Evolutionary conservation across 2,888 invertebrate species (phyloP), one percentile per base, ranked within the genome.

Genomic region (Seladonia tumulorum): DNA sequence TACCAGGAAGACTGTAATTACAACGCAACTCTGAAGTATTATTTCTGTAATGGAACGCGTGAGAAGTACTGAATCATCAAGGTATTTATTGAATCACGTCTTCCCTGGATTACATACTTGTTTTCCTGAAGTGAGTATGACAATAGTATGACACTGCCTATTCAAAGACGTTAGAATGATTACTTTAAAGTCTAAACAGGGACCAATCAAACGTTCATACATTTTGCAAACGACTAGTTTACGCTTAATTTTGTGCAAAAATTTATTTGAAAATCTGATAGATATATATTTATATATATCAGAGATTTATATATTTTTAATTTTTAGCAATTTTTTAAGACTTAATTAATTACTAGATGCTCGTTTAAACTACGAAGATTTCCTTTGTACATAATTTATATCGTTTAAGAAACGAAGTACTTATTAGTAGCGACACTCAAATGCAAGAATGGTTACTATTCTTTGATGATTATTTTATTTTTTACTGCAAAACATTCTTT

Each of bases 1-100:
- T 90, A 97, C 98, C 93, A 96, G 98, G 91, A 98, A 98, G 95
- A 98, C 98, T 86, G 98, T 98, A 92, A 98, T 98, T 91, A 98
- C 98, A 88, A 98, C 98, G 87, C 98, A 98, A 95, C 96, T 98
- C 92, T 97, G 96, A 89, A 86, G 66, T 76, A 85, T 78, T 76
- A 70, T 85, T 72, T 63, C 63, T 29, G 5, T 53, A 79, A 75
- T 74, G 82, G 39, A 86, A 80, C 16, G 76, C 49, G 25, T 22
- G 47, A 35, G 53, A 57, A 60, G 72, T 77, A 74, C 47, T 25
- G 39, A 53, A 53, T 81, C 66, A 75, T 35, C 35, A 5, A 66
- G 71, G 49, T 81, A 82, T 83, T 80, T 83, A 81, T 77, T 68
- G 79, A 87, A 78, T 85, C 71, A 29, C 53, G 81, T 86, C 84